Base-by-base conservation (phyloP, 2,797 vertebrate species). In the Apodemus agrarius region DNA sequence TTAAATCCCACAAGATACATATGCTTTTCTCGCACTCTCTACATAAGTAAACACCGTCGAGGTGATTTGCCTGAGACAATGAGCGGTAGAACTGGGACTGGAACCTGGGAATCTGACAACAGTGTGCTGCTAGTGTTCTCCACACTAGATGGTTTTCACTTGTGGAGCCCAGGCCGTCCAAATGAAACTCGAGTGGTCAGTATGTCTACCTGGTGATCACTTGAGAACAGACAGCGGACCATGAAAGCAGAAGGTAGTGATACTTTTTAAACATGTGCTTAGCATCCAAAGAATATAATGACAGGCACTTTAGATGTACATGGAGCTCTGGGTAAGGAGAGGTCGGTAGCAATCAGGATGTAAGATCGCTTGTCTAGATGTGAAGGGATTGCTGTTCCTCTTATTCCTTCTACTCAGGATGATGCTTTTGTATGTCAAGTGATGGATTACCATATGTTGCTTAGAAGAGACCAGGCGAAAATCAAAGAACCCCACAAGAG, bases 381-480 rank as follows among this genome's bases (percentile, higher is more conserved):
- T 49, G 34, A 74, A 94, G 40, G 82, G 85, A 79, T 61, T 52
- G 14, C 46, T 69, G 9, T 52, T 57, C 37, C 65, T 90, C 46
- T 0, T 88, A 63, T 79, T 74, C 22, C 63, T 79, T 67, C 22
- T 57, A 21, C 29, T 67, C 65, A 52, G 46, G 46, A 79, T 37
- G 72, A 81, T 80, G 46, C 40, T 89, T 96, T 93, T 95, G 65
- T 69, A 90, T 69, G 79, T 76, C 86, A 94, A 95, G 43, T 63
- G 90, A 72, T 85, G 34, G 67, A 57, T 74, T 49, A 46, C 59
- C 49, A 74, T 72, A 22, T 81, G 52, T 61, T 89, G 57, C 31
- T 91, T 72, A 67, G 78, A 80, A 87, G 67, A 92, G 46, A 93
- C 17, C 24, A 83, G 91, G 40, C 83, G n/a, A 31, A 76, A 61